phyloP scores from a whole-genome alignment of 2,888 invertebrate genomes.

The Clepsis dumicolana region DNA sequence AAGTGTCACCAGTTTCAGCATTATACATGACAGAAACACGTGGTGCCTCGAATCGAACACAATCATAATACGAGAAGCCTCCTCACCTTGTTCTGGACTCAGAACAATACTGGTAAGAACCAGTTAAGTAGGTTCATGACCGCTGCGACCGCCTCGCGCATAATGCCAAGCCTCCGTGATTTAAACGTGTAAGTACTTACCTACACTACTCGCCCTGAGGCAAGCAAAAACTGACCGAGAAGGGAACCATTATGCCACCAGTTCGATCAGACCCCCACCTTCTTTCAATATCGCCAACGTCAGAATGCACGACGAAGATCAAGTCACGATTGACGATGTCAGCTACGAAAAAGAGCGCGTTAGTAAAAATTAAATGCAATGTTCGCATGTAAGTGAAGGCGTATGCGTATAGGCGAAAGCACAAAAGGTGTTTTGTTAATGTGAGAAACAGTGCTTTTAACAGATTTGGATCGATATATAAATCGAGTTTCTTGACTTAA shows the following conservation, averaged over 20 bases:
- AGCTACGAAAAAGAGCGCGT: conserved; percentile 11
- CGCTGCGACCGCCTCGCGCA: conserved; percentile 71
- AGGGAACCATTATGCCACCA: conserved; percentile 53
- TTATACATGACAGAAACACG: conserved; percentile 24
- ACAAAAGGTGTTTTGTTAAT: neutral
- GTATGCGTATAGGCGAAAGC: neutral
- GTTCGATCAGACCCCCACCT: conserved; percentile 50
- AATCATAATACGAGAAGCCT: conserved; percentile 37
- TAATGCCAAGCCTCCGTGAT: conserved; percentile 69
- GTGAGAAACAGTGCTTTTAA: neutral
- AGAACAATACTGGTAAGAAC: conserved; percentile 75
- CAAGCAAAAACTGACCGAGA: conserved; percentile 59
- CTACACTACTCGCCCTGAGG: conserved; percentile 44
- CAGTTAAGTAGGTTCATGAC: conserved; percentile 83
- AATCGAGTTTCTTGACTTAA: no score
- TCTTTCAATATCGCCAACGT: conserved; percentile 14
- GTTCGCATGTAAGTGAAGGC: neutral
- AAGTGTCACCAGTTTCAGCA: no score
- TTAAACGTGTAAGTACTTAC: conserved; percentile 55
- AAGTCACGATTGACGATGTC: conserved; percentile 12
- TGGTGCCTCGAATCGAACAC: conserved; percentile 24
- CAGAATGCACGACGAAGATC: conserved; percentile 12
- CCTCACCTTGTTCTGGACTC: conserved; percentile 46
- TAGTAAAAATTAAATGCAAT: neutral
- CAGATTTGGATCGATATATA: neutral